These are phyloP conservation scores for Anastrepha ludens DNA, from an alignment of 1,140 invertebrate species.

Conservation along the genomic window DNA sequence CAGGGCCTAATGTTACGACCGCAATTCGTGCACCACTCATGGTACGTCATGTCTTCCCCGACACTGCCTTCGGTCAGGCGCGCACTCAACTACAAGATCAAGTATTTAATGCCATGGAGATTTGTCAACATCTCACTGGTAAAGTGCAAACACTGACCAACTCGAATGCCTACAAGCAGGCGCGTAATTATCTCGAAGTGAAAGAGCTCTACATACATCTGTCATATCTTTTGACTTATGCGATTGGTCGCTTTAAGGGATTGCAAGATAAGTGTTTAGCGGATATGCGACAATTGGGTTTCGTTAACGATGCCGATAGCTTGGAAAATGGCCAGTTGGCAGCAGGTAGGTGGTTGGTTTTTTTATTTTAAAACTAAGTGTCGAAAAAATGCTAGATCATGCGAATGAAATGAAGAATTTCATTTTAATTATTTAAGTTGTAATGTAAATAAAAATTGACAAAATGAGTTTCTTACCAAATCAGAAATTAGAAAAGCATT, in stretches of 20 bases:
- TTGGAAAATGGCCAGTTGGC: slow-evolving; percentile 71
- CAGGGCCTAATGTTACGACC: background rate
- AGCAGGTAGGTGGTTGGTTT: slow-evolving; percentile 65
- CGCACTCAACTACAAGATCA: slow-evolving; percentile 69
- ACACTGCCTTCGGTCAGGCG: slow-evolving; percentile 63
- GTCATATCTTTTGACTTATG: slow-evolving; percentile 72
- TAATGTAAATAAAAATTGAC: background rate
- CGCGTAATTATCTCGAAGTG: slow-evolving; percentile 66
- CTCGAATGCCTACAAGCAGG: slow-evolving; percentile 72
- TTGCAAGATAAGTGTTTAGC: slow-evolving; percentile 71
- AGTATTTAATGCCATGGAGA: slow-evolving; percentile 71
- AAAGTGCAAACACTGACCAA: slow-evolving; percentile 71
- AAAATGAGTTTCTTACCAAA: background rate
- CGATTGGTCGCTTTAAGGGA: slow-evolving; percentile 71
- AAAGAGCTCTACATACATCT: slow-evolving; percentile 73
- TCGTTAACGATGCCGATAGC: slow-evolving; percentile 71
- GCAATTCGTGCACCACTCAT: slow-evolving; percentile 61
- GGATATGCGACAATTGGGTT: slow-evolving; percentile 71
- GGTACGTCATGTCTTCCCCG: slow-evolving; percentile 60
- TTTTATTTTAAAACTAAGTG: no score
- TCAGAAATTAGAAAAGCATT: background rate
- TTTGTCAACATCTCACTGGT: slow-evolving; percentile 70
- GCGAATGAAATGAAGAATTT: no score
- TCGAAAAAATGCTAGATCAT: no score
- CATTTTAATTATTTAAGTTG: background rate